These are phyloP conservation scores for Melipona beecheii DNA, from an alignment of 2,888 invertebrate genomes.

Conservation along the genomic window DNA sequence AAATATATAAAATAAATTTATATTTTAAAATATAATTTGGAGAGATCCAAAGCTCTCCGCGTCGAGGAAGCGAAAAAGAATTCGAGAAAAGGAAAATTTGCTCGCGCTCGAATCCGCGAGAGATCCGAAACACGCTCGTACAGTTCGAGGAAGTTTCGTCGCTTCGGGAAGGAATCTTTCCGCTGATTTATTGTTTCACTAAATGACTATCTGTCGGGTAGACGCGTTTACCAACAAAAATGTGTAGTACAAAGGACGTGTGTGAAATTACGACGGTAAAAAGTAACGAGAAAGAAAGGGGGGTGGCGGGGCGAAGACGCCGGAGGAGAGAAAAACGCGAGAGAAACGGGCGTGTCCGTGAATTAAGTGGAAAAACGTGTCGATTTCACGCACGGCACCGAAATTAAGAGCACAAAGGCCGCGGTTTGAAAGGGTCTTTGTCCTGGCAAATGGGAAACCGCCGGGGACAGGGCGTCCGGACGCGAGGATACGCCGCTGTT, in stretches of 20 bases:
- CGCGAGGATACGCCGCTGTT: constrained; percentile 54
- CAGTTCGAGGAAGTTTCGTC: too few species aligned
- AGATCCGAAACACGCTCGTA: too few species aligned
- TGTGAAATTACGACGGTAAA: neutral
- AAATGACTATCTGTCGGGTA: neutral
- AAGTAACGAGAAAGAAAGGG: constrained; percentile 2
- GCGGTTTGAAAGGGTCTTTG: constrained; percentile 74
- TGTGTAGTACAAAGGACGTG: neutral
- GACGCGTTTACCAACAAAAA: neutral
- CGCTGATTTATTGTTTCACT: too few species aligned
- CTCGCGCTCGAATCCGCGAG: too few species aligned
- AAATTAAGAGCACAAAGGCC: constrained; percentile 71
- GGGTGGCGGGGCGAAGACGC: neutral
- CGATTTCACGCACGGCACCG: constrained; percentile 75
- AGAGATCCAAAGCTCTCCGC: too few species aligned
- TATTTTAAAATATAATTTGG: too few species aligned
- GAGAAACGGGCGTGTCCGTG: constrained; percentile 67
- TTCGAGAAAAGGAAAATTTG: too few species aligned
- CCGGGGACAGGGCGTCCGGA: constrained; percentile 41
- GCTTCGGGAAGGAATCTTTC: too few species aligned
- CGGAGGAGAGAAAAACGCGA: constrained; percentile 35
- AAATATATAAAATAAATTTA: too few species aligned
- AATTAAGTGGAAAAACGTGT: constrained; percentile 76
- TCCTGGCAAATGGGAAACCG: constrained; percentile 72
- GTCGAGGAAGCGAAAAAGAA: too few species aligned